These are phyloP conservation scores for Sipha flava DNA, from an alignment of 1,140 invertebrate genomes.

Conservation along the genomic window DNA sequence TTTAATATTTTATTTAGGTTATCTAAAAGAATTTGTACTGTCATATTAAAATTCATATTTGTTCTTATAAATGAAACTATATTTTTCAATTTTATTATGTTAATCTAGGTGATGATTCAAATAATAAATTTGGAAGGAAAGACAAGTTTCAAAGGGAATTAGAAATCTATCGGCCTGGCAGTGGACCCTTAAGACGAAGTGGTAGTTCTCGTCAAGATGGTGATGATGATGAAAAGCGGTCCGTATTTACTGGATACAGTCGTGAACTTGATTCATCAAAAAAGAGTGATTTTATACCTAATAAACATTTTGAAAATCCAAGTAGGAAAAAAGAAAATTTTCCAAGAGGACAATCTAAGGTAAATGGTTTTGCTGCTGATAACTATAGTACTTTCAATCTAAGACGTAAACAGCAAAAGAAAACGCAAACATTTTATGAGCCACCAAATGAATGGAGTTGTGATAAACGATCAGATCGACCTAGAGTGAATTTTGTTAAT, in stretches of 20 bases:
- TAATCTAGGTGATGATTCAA: constrained; percentile 4
- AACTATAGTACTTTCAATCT: constrained; percentile 28
- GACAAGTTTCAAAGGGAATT: constrained; percentile 37
- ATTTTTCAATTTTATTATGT: background rate
- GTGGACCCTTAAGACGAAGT: constrained; percentile 52
- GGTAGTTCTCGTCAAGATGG: constrained; percentile 36
- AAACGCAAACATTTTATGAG: constrained; percentile 15
- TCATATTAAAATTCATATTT: no score
- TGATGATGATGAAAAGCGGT: constrained; percentile 14
- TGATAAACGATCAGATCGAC: constrained; percentile 11
- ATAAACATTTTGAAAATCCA: constrained; percentile 29
- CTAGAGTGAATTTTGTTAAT: constrained; percentile 26
- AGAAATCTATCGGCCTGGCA: constrained; percentile 53
- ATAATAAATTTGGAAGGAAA: constrained; percentile 31
- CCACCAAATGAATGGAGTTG: constrained; percentile 20
- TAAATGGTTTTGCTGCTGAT: background rate
- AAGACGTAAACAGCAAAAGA: constrained; percentile 14
- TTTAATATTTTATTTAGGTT: background rate
- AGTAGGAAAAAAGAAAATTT: constrained; percentile 27
- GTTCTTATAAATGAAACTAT: background rate
- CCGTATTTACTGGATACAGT: background rate
- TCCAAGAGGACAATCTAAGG: background rate
- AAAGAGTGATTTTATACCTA: constrained; percentile 26
- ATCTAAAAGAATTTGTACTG: no score
- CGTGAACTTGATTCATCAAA: constrained; percentile 1